phyloP scores from a whole-genome alignment of 1,140 invertebrate genomes.

The Heliconius hermathena region DNA sequence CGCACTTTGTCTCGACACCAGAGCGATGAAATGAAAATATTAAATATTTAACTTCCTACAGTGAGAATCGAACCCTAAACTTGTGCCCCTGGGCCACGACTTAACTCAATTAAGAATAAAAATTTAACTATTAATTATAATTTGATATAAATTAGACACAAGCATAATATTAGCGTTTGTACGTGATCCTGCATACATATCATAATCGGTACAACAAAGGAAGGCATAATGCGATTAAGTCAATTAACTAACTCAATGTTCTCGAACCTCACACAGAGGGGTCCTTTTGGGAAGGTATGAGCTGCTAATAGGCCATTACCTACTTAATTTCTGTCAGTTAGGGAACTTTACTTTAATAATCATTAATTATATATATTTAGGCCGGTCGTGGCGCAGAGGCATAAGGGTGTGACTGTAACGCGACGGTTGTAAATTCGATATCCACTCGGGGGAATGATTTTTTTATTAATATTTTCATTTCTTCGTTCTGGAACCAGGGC shows the following conservation, averaged over 20 bases:
- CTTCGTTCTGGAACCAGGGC: too few species aligned
- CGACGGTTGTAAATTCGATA: too few species aligned
- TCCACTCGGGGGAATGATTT: too few species aligned
- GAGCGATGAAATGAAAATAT: too few species aligned
- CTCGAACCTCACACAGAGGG: conserved; percentile 23
- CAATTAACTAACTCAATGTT: conserved; percentile 32
- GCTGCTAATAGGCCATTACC: conserved; percentile 33
- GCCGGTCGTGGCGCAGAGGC: background rate
- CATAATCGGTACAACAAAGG: conserved; percentile 20
- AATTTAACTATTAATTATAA: too few species aligned
- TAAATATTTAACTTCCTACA: too few species aligned
- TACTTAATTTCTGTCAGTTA: conserved; percentile 30
- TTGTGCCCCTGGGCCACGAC: too few species aligned
- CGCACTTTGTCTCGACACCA: too few species aligned
- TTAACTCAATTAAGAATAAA: too few species aligned
- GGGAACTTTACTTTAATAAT: background rate
- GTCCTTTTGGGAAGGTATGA: conserved; percentile 30
- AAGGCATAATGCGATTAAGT: conserved; percentile 25
- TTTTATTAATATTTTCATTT: too few species aligned
- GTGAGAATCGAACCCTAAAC: too few species aligned
- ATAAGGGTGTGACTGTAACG: too few species aligned
- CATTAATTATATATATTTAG: background rate
- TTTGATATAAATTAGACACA: background rate
- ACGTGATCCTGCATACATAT: background rate
- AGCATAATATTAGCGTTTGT: background rate